Evolutionary conservation across 2,113 vertebrate genomes (phyloP), one percentile per base, ranked within the genome.

Genomic region (Azemiops feae): DNA sequence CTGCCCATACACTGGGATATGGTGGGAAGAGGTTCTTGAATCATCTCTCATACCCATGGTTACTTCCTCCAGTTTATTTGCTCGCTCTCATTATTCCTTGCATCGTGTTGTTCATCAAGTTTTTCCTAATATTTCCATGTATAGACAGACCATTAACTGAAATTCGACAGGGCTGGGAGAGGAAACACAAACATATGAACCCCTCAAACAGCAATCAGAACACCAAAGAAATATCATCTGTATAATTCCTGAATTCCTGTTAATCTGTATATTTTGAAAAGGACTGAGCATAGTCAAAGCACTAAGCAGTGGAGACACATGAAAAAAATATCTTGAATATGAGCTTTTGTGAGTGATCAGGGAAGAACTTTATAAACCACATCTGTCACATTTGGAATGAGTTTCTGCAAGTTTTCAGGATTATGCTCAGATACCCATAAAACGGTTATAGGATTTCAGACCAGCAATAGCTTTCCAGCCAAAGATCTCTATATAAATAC

Each of bases 81-180:
- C 93, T 99, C 25, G 97, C 98, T 0, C 98, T 99, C 91, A 96
- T 99, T 58, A 47, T 99, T 92, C 99, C 99, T 0, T 99, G 98
- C 18, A 93, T 97, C 5, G 98, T 99, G 53, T 94, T 99, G 89
- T 95, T 97, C 74, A 94, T 98, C 55, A 99, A 99, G 96, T 95
- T 98, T 25, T 93, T 99, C 91, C 97, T 99, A 30, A 91, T 99
- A 94, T 91, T 98, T 27, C 98, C 99, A 0, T 99, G 98, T 43
- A 52, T 99, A 88, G 98, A 99, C 95, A 97, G 94, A 74, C 97
- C 93, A 5, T 96, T 99, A 58, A 98, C 94, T 0, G 96, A 89
- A 86, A 99, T 99, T 92, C 98, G 98, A 8, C 98, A 99, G 93
- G 99, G 99, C 57, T 99, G 98, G 98, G 98, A 99, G 95, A 98